Evolutionary conservation across 23 tunicate species (phyloP).

Genomic region (Clavelina lepadiformis): DNA sequence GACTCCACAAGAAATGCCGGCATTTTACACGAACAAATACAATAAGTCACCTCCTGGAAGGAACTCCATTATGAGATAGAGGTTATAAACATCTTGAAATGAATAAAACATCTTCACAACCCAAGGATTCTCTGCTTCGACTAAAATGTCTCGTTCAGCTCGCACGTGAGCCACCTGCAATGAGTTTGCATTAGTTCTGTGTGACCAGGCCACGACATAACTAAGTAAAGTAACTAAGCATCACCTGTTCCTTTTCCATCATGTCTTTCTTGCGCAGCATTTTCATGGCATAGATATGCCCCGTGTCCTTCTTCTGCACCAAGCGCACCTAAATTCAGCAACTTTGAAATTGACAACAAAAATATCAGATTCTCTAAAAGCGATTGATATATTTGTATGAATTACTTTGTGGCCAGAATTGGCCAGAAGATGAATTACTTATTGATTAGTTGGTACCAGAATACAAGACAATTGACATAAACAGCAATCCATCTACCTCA

Average conservation of each 20-base stretch:
- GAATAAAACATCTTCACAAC: constrained; percentile 99
- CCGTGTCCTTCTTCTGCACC: constrained; percentile 98
- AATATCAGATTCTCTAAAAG: no score
- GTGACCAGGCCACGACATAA: no score
- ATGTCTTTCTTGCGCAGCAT: constrained; percentile 93
- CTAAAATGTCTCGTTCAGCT: constrained; percentile 95
- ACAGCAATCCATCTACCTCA: constrained; percentile 52
- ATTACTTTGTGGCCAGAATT: no score
- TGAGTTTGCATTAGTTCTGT: no score
- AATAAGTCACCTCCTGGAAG: constrained; percentile 88
- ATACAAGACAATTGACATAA: neutral
- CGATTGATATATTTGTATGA: no score
- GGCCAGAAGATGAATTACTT: neutral
- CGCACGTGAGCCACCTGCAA: constrained; percentile 94
- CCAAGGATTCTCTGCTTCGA: constrained; percentile 98
- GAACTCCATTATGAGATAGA: constrained; percentile 97
- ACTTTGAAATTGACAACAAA: no score
- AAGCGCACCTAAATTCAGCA: constrained; percentile 54
- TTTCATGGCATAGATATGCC: constrained; percentile 99
- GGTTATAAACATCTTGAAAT: constrained; percentile 88
- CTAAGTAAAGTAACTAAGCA: no score
- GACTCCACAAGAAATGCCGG: no score
- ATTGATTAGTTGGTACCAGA: neutral
- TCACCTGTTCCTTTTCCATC: constrained; percentile 98
- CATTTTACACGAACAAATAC: neutral